A percentile compares a stretch with the other conserved stretches of the same genome.
Conservation (phyloP, 2,888 invertebrate species). For the Thalpophila matura region DNA sequence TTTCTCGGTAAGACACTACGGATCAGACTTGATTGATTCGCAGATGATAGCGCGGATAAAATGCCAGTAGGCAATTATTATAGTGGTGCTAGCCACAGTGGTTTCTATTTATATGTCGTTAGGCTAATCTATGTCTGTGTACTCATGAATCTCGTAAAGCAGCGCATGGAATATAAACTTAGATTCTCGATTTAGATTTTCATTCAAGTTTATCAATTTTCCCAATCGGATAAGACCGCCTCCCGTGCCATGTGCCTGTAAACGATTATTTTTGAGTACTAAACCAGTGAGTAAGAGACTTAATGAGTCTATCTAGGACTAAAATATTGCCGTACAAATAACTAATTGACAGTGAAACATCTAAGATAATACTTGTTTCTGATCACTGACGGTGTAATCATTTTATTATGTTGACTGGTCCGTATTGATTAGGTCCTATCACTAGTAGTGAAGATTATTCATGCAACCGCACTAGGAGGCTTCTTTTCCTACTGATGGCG, state of each 20-base stretch:
- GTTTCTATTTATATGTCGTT: conserved; percentile 62
- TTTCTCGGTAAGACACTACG: conserved; percentile 69
- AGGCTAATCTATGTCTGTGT: conserved; percentile 57
- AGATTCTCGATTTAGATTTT: conserved; percentile 61
- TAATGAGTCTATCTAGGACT: conserved; percentile 52
- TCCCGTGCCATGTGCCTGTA: conserved; percentile 51
- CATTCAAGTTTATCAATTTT: conserved; percentile 62
- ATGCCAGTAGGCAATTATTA: conserved; percentile 67
- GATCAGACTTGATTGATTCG: conserved; percentile 80
- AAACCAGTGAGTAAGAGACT: conserved; percentile 43
- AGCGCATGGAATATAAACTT: conserved; percentile 52
- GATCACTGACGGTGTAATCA: conserved; percentile 54
- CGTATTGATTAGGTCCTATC: conserved; percentile 48
- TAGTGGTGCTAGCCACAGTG: conserved; percentile 55
- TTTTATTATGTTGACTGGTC: conserved; percentile 52
- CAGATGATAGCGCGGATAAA: conserved; percentile 75
- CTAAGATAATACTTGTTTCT: conserved; percentile 56
- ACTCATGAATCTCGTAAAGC: conserved; percentile 60
- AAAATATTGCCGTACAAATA: conserved; percentile 51
- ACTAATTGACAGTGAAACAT: conserved; percentile 61
- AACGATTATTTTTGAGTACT: conserved; percentile 54
- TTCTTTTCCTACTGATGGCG: neutral
- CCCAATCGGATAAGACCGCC: conserved; percentile 48
- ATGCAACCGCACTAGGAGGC: neutral
- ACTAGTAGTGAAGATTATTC: conserved; percentile 24